Conservation (phyloP, 1,140 invertebrate genomes). For the Drosophila orosa region DNA sequence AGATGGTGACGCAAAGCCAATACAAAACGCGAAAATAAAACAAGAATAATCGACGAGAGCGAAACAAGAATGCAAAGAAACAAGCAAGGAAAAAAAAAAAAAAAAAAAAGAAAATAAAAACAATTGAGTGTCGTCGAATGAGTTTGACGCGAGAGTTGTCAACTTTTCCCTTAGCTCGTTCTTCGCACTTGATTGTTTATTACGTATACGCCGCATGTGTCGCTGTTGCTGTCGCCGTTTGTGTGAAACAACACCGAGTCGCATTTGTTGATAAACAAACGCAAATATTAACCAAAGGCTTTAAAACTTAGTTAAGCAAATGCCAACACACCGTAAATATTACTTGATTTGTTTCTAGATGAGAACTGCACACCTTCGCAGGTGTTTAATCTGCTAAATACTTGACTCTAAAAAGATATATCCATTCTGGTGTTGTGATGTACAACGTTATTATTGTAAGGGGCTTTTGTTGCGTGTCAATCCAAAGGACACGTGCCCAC, state of each 20-base stretch:
- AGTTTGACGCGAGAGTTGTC: constrained; percentile 63
- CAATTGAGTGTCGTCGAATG: constrained; percentile 61
- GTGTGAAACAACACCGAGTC: constrained; percentile 24
- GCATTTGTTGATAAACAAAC: constrained; percentile 54
- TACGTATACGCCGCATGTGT: constrained; percentile 63
- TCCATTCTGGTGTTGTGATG: background rate
- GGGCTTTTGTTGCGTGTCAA: constrained; percentile 34
- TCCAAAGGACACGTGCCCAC: constrained; percentile 42
- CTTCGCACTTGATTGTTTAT: constrained; percentile 53
- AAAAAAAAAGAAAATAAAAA: constrained; percentile 32
- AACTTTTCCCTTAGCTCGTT: constrained; percentile 27
- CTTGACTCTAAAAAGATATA: background rate
- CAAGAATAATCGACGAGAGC: constrained; percentile 12
- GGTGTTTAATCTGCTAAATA: constrained; percentile 3
- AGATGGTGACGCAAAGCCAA: constrained; percentile 49
- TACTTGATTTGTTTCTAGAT: constrained; percentile 13
- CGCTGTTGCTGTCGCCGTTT: constrained; percentile 7
- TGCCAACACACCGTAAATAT: constrained; percentile 4
- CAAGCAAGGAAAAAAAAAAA: background rate
- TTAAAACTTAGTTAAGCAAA: constrained; percentile 14
- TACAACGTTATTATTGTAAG: background rate
- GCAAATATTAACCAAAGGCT: constrained; percentile 45
- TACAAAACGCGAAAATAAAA: constrained; percentile 27
- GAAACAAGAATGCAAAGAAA: constrained; percentile 25
- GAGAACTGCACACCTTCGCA: background rate